Evolutionary conservation across 2,888 invertebrate species (phyloP).

Genomic region (Tryphoninae sp.): DNA sequence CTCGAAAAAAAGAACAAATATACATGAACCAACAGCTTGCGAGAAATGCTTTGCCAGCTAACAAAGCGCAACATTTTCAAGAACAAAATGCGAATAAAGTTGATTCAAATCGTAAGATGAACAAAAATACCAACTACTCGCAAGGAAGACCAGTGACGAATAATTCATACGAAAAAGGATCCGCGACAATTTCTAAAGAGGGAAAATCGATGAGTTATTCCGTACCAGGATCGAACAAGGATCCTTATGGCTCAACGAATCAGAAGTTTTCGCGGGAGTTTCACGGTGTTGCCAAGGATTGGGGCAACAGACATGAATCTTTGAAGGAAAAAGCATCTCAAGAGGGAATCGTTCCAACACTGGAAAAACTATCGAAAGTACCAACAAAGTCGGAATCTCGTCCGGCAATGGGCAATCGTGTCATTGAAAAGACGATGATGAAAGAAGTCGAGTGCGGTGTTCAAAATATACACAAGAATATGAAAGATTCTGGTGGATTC

Average conservation of each 20-base stretch:
- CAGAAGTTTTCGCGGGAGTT: too few species aligned
- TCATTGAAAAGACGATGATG: neutral
- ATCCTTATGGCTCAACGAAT: too few species aligned
- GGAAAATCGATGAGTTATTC: neutral
- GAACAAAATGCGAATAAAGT: neutral
- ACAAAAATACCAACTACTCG: neutral
- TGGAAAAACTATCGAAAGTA: neutral
- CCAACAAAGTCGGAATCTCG: neutral
- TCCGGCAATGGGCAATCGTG: neutral
- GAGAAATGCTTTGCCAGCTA: neutral
- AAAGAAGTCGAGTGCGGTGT: neutral
- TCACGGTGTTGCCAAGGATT: too few species aligned
- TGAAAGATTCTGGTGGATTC: neutral
- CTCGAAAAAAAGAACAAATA: constrained; percentile 68
- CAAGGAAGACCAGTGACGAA: neutral
- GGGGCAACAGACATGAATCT: too few species aligned
- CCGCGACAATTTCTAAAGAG: neutral
- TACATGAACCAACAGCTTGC: constrained; percentile 51
- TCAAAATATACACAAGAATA: neutral
- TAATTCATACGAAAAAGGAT: neutral
- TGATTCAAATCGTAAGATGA: neutral
- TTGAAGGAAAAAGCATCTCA: too few species aligned
- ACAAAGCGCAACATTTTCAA: neutral
- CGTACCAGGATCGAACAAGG: neutral
- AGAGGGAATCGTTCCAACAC: neutral